Conservation (phyloP, 2,797 vertebrate genomes). For the Poecilia wingei region DNA sequence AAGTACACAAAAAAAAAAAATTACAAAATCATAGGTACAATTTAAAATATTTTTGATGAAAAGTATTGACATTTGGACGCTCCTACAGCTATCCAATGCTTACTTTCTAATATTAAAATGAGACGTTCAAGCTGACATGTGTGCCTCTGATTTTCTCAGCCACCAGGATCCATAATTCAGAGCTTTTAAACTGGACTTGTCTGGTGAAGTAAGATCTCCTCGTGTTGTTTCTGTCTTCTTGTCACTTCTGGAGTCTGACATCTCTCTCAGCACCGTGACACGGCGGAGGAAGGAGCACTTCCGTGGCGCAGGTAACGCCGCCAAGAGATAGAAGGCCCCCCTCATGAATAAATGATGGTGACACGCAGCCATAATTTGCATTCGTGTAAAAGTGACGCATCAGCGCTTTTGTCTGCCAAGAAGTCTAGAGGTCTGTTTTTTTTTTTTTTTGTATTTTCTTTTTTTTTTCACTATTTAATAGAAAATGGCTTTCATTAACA, state of each 20-base stretch:
- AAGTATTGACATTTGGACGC: slow-evolving; percentile 20
- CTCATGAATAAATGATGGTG: slow-evolving; percentile 81
- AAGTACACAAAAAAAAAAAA: slow-evolving; percentile 42
- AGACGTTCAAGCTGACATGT: slow-evolving; percentile 56
- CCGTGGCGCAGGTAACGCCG: slow-evolving; percentile 72
- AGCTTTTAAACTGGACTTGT: slow-evolving; percentile 75
- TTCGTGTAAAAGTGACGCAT: slow-evolving; percentile 77
- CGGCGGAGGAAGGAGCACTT: slow-evolving; percentile 60
- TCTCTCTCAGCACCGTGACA: slow-evolving; percentile 69
- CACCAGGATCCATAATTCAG: slow-evolving; percentile 75
- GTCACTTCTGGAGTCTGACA: slow-evolving; percentile 71
- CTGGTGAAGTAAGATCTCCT: slow-evolving; percentile 49
- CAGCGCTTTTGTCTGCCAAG: slow-evolving; percentile 79
- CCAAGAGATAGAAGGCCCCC: slow-evolving; percentile 61
- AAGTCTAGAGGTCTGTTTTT: slow-evolving; percentile 64
- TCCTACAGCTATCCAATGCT: slow-evolving; percentile 48
- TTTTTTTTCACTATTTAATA: slow-evolving; percentile 77
- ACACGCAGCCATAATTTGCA: slow-evolving; percentile 81
- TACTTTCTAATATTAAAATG: slow-evolving; percentile 49
- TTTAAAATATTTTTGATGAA: slow-evolving; percentile 24
- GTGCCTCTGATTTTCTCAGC: slow-evolving; percentile 56
- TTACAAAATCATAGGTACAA: slow-evolving; percentile 42
- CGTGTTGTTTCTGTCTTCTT: slow-evolving; percentile 65
- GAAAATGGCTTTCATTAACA: slow-evolving; percentile 77
- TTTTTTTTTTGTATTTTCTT: slow-evolving; percentile 65